These are phyloP conservation scores for Hypselothyrea guttata DNA, from an alignment of 2,888 invertebrate species.

Conservation along the genomic window DNA sequence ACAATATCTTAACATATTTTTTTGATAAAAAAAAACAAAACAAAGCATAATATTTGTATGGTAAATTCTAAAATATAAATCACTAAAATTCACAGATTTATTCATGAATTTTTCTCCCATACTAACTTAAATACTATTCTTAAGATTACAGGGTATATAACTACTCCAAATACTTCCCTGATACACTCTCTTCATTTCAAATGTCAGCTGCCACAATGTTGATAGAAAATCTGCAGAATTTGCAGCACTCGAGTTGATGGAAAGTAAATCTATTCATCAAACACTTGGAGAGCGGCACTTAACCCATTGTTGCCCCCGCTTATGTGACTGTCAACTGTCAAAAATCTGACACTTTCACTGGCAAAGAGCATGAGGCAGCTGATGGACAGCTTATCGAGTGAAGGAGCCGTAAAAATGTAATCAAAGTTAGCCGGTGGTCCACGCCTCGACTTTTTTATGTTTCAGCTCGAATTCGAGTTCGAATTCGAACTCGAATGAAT, in stretches of 20 bases:
- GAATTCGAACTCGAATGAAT: constrained; percentile 8
- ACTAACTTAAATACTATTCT: too few relatives aligned
- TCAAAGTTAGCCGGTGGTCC: constrained; percentile 21
- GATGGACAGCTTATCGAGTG: constrained; percentile 32
- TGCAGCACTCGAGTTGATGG: constrained; percentile 27
- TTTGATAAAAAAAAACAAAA: too few relatives aligned
- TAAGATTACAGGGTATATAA: too few relatives aligned
- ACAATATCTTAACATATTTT: too few relatives aligned
- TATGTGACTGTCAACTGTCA: constrained; percentile 46
- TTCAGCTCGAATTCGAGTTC: constrained; percentile 11
- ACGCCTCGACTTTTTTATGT: constrained; percentile 11
- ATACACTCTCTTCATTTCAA: too few relatives aligned
- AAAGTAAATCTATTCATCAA: constrained; percentile 40
- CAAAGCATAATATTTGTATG: too few relatives aligned
- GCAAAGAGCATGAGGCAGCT: constrained; percentile 6
- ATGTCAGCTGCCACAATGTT: too few relatives aligned
- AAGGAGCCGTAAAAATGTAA: constrained; percentile 4
- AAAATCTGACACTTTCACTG: constrained; percentile 63
- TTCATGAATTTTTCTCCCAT: too few relatives aligned
- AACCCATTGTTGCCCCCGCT: constrained; percentile 47
- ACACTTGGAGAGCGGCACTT: constrained; percentile 33
- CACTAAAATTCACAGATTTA: too few relatives aligned
- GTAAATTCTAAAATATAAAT: too few relatives aligned
- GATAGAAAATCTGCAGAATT: constrained; percentile 36
- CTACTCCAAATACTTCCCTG: too few relatives aligned